Evolutionary conservation across 2,888 invertebrate species (phyloP).

Genomic region (Gasteruption jaculator): DNA sequence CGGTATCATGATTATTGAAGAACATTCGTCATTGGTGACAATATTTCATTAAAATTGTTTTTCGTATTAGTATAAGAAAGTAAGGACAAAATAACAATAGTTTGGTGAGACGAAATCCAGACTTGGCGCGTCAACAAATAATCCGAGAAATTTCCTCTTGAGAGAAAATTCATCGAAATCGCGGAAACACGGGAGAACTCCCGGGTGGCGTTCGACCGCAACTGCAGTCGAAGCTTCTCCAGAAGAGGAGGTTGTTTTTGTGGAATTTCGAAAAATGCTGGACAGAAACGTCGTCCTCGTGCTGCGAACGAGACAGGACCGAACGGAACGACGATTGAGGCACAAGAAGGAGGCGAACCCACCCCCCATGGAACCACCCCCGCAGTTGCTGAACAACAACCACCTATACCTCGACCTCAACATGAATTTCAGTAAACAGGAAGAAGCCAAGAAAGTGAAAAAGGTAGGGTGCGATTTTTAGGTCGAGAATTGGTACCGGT

Average conservation of each 20-base stretch:
- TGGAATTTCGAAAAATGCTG: slow-evolving; percentile 36
- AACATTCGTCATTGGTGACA: no score
- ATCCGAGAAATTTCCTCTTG: no score
- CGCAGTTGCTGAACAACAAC: slow-evolving; percentile 37
- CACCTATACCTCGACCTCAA: slow-evolving; percentile 37
- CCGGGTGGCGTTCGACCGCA: no score
- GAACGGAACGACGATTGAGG: slow-evolving; percentile 38
- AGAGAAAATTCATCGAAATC: no score
- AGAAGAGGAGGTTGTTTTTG: background rate
- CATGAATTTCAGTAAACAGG: slow-evolving; percentile 36
- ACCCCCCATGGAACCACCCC: slow-evolving; percentile 38
- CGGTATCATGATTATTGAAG: no score
- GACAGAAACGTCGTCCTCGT: slow-evolving; percentile 38
- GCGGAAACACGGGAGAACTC: no score
- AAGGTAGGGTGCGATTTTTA: slow-evolving; percentile 35
- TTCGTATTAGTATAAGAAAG: no score
- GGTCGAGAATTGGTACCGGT: no score
- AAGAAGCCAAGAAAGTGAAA: slow-evolving; percentile 22
- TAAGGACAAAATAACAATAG: no score
- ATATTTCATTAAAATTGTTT: no score
- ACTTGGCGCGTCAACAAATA: no score
- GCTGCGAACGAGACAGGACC: slow-evolving; percentile 37
- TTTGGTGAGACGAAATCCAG: no score
- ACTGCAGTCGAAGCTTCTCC: slow-evolving; percentile 17
- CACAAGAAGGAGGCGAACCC: slow-evolving; percentile 40